phyloP scores from a whole-genome alignment of 1,140 invertebrate species.

The Eciton burchellii region DNA sequence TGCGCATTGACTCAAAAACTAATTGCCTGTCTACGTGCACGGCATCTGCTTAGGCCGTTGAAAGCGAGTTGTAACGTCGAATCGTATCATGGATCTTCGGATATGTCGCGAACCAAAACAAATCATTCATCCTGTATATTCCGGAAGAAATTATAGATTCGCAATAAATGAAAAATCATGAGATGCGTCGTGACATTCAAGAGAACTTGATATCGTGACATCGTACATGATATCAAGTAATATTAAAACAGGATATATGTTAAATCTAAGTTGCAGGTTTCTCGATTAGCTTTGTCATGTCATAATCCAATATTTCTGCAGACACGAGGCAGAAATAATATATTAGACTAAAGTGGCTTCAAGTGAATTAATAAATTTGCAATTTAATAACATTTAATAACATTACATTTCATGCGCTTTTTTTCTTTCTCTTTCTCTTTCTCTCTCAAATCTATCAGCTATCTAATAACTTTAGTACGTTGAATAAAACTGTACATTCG shows the following conservation, averaged over 20 bases:
- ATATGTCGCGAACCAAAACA: slow-evolving; percentile 50
- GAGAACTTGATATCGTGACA: neutral
- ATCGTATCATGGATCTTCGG: slow-evolving; percentile 23
- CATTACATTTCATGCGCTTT: neutral
- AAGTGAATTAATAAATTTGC: neutral
- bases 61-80: slow-evolving; percentile 43
- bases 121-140: slow-evolving; percentile 25
- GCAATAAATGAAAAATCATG: neutral
- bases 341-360: neutral
- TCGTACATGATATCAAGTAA: slow-evolving; percentile 3
- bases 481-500: neutral
- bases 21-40: neutral
- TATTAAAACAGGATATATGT: slow-evolving; percentile 16
- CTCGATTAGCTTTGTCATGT: slow-evolving; percentile 7
- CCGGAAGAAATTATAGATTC: neutral
- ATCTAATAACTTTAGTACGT: neutral
- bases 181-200: neutral
- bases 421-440: too few relatives aligned
- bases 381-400: neutral
- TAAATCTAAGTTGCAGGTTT: neutral
- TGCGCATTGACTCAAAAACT: slow-evolving; percentile 6
- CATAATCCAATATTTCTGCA: slow-evolving; percentile 15
- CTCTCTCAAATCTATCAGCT: too few relatives aligned
- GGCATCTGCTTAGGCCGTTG: neutral
- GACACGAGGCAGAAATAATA: neutral